phyloP scores from a whole-genome alignment of 2,113 vertebrate species.

The Porphyrio hochstetteri region DNA sequence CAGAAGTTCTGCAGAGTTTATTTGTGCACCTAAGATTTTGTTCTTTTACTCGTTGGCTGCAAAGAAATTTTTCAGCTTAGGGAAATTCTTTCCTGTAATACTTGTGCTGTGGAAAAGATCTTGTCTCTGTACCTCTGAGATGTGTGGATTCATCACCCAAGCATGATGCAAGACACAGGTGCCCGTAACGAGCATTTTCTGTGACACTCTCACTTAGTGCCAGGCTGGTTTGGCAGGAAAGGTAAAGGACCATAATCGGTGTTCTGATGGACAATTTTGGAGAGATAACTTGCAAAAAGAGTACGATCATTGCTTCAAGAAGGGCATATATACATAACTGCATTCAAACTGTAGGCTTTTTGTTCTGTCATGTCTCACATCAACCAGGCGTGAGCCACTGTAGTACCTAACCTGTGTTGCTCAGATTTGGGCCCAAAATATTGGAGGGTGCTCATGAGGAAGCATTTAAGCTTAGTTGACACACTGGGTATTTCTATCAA shows the following conservation, averaged over 20 bases:
- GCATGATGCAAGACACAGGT: background rate
- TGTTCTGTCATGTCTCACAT: background rate
- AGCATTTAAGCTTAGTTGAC: background rate
- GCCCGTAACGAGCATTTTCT: background rate
- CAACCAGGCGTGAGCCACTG: background rate
- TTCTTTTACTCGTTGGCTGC: background rate
- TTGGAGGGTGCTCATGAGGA: background rate
- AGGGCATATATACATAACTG: background rate
- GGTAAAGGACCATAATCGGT: background rate
- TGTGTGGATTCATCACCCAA: background rate
- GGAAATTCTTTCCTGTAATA: background rate
- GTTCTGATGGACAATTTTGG: background rate
- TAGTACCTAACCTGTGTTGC: background rate
- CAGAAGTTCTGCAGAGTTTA: background rate
- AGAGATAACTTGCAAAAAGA: background rate
- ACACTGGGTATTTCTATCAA: background rate
- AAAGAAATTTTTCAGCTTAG: background rate
- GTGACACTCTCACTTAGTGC: background rate
- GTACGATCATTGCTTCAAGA: background rate
- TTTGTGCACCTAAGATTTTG: background rate
- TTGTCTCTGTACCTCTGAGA: background rate
- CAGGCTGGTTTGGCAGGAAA: background rate
- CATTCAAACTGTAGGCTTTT: background rate
- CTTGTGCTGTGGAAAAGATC: background rate
- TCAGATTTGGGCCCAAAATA: background rate